phyloP scores from a whole-genome alignment of 2,888 invertebrate species.

The Heliconius hortense region DNA sequence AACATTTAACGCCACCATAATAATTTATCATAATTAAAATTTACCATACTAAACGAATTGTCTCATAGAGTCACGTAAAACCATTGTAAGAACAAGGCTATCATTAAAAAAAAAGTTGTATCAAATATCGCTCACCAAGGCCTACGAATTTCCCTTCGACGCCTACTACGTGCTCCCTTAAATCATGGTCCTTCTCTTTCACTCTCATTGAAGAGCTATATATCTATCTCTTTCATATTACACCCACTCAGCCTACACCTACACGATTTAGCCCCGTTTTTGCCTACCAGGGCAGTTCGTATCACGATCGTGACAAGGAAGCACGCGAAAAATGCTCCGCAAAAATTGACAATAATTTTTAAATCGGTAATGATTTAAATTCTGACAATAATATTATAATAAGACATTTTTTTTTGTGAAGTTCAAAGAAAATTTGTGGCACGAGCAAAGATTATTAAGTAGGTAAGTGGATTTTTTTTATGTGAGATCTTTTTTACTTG shows the following conservation, averaged over 20 bases:
- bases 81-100: conserved; percentile 18
- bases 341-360: conserved; percentile 39
- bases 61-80: not conserved
- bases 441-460: conserved; percentile 2
- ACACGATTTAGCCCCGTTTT: conserved; percentile 66
- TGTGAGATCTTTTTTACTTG: conserved; percentile 5
- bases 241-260: conserved; percentile 65
- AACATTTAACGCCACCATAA: too few relatives aligned
- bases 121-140: conserved; percentile 56
- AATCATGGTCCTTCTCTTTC: conserved; percentile 50
- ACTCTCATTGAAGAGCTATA: conserved; percentile 37
- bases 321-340: conserved; percentile 47
- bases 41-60: not conserved
- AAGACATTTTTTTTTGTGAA: conserved; percentile 24
- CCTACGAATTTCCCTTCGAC: conserved; percentile 72
- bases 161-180: conserved; percentile 60
- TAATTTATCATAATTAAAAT: too few relatives aligned
- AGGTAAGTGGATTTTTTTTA: not conserved
- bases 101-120: conserved; percentile 34
- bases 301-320: conserved; percentile 54
- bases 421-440: conserved; percentile 7
- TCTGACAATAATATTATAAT: conserved; percentile 32
- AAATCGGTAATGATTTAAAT: conserved; percentile 32
- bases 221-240: conserved; percentile 55
- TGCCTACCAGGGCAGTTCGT: conserved; percentile 55